Percentiles rank a stretch among this genome's conserved stretches.
phyloP scores from a whole-genome alignment of 1,140 invertebrate species.

The Drosophila baimaii region DNA sequence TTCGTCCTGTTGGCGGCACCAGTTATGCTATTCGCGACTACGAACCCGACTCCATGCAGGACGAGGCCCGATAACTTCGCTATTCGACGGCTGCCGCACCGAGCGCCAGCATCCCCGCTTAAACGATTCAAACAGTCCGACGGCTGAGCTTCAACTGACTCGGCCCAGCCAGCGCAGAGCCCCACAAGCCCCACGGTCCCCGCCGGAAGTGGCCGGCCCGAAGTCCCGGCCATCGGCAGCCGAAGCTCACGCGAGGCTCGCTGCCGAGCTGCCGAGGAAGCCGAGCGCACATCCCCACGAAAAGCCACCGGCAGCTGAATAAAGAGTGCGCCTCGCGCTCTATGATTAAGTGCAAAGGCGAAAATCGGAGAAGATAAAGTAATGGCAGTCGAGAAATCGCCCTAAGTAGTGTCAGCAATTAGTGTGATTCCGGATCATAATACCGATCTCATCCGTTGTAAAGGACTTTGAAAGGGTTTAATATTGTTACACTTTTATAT shows the following conservation, averaged over 20 bases:
- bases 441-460: no score
- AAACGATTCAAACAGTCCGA: constrained; percentile 70
- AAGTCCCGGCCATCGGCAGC: constrained; percentile 27
- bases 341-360: constrained; percentile 5
- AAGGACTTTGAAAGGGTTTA: no score
- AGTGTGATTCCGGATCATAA: background rate
- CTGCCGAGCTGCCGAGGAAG: constrained; percentile 15
- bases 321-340: constrained; percentile 5
- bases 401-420: constrained; percentile 9
- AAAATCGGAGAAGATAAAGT: constrained; percentile 13
- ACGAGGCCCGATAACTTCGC: constrained; percentile 51
- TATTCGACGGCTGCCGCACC: constrained; percentile 46
- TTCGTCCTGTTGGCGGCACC: constrained; percentile 38
- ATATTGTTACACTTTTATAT: no score
- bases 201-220: constrained; percentile 28
- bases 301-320: constrained; percentile 21
- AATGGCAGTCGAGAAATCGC: constrained; percentile 6
- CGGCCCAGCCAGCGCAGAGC: constrained; percentile 20
- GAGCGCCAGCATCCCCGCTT: constrained; percentile 71
- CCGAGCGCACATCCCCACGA: constrained; percentile 1
- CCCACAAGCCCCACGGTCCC: constrained; percentile 23
- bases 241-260: constrained; percentile 15
- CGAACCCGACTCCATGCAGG: constrained; percentile 33
- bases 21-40: constrained; percentile 32
- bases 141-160: constrained; percentile 74